Percentiles rank a stretch among this genome's conserved stretches.
phyloP scores from a whole-genome alignment of 2,888 invertebrate species.

The Arctia plantaginis region DNA sequence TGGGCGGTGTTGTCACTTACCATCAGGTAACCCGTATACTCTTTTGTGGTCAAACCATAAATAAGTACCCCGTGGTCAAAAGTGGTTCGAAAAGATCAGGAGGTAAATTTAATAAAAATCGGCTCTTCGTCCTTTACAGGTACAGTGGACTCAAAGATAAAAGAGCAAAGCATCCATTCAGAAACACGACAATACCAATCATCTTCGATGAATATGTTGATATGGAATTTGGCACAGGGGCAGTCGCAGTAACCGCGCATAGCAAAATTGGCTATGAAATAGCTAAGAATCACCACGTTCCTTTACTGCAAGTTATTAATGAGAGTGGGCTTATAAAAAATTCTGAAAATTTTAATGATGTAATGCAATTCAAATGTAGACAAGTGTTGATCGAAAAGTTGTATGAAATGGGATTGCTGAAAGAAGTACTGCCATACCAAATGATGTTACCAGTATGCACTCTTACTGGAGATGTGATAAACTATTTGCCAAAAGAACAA shows the following conservation, averaged over 20 bases:
- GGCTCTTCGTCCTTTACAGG: constrained; percentile 62
- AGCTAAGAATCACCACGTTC: constrained; percentile 90
- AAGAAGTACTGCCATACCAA: constrained; percentile 88
- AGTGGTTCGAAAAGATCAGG: background rate
- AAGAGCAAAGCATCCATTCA: constrained; percentile 91
- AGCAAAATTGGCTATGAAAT: constrained; percentile 94
- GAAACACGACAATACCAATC: constrained; percentile 90
- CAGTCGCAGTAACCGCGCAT: constrained; percentile 97
- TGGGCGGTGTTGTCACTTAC: too few species aligned
- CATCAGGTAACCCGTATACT: background rate
- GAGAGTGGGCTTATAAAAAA: constrained; percentile 90
- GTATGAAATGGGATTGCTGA: constrained; percentile 87
- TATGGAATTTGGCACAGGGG: constrained; percentile 94
- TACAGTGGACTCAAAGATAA: constrained; percentile 89
- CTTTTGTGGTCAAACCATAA: too few species aligned
- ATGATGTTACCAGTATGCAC: constrained; percentile 95
- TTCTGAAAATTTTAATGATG: constrained; percentile 86
- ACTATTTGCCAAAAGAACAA: constrained; percentile 94
- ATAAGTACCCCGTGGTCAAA: background rate
- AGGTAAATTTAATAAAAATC: background rate
- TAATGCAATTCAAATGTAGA: constrained; percentile 92
- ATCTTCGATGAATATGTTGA: constrained; percentile 94
- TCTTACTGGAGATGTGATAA: constrained; percentile 96
- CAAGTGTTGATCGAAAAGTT: constrained; percentile 88
- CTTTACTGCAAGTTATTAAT: constrained; percentile 90